These are phyloP conservation scores for Notolabrus celidotus DNA, from an alignment of 2,797 vertebrate genomes.

Conservation along the genomic window DNA sequence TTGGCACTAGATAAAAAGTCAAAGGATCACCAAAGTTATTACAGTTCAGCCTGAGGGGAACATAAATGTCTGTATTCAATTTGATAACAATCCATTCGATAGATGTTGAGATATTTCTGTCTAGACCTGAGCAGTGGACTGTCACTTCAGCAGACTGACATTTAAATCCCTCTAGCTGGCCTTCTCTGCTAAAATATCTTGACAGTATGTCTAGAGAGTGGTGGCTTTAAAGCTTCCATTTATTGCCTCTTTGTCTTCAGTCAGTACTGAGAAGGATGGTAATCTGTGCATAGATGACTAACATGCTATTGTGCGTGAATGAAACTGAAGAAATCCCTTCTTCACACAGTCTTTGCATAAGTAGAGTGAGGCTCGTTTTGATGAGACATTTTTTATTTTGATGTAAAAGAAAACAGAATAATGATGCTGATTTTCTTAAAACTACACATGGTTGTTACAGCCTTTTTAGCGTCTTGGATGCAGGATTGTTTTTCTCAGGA, in stretches of 20 bases:
- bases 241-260: slow-evolving; percentile 8
- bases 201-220: slow-evolving; percentile 6
- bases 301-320: slow-evolving; percentile 33
- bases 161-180: slow-evolving; percentile 6
- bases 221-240: slow-evolving; percentile 8
- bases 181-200: slow-evolving; percentile 1
- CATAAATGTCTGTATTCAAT: neutral
- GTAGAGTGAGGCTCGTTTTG: neutral
- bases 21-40: neutral
- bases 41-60: neutral
- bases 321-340: slow-evolving; percentile 32
- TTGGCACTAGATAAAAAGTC: neutral
- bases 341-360: slow-evolving; percentile 12
- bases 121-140: neutral
- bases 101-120: slow-evolving; percentile 1
- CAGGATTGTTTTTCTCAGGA: slow-evolving; percentile 5
- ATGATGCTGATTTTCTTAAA: neutral
- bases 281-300: slow-evolving; percentile 39
- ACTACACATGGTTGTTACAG: neutral
- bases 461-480: neutral
- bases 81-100: neutral
- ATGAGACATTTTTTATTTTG: neutral
- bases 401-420: neutral
- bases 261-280: slow-evolving; percentile 10
- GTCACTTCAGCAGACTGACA: neutral